Evolutionary conservation across 2,113 vertebrate genomes (phyloP).

Genomic region (Trematocara nigrifrons): DNA sequence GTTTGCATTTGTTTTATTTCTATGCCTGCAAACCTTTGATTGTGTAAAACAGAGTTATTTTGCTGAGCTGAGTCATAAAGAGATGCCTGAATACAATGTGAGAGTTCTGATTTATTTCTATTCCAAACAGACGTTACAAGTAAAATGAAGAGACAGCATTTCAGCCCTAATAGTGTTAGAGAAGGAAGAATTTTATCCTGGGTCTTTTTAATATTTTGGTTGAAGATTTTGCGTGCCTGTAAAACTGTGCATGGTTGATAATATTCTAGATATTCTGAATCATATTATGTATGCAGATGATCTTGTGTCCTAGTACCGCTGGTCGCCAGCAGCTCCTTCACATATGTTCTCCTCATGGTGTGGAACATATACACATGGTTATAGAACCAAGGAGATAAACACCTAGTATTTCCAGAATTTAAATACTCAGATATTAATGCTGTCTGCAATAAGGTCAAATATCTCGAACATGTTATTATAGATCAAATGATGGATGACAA

Average conservation of each 20-base stretch:
- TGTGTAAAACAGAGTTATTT: background rate
- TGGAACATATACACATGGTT: background rate
- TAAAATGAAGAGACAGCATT: background rate
- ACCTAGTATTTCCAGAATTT: background rate
- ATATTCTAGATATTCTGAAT: background rate
- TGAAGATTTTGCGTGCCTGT: fast-evolving
- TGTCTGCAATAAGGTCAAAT: background rate
- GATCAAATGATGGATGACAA: background rate
- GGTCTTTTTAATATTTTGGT: background rate
- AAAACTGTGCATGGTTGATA: background rate
- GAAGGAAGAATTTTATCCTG: fast-evolving
- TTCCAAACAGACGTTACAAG: background rate
- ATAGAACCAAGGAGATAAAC: background rate
- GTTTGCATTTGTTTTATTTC: background rate
- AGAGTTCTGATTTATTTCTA: background rate
- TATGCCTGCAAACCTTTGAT: background rate
- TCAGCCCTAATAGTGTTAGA: background rate
- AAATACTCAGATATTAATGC: background rate
- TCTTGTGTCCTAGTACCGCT: fast-evolving
- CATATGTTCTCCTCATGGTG: background rate
- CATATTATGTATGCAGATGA: background rate
- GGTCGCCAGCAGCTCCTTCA: background rate
- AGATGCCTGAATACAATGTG: background rate
- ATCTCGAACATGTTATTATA: background rate
- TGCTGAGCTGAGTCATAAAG: background rate